Evolutionary conservation across 2,797 vertebrate species (phyloP).

Genomic region (Novumbra hubbsi): DNA sequence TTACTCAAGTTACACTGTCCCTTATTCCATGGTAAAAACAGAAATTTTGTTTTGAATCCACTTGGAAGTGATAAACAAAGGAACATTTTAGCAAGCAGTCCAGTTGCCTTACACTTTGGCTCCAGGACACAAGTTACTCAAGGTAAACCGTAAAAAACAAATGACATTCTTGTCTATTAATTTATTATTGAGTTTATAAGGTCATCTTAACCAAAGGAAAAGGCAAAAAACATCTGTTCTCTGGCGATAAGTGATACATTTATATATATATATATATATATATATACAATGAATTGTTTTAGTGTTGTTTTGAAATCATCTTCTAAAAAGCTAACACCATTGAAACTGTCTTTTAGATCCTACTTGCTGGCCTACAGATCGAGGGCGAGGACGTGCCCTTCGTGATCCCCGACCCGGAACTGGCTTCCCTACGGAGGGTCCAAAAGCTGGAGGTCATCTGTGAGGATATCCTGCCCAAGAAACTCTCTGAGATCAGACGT

Average conservation of each 20-base stretch:
- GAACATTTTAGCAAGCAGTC: too few species aligned
- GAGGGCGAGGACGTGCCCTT: constrained; percentile 63
- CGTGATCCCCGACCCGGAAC: constrained; percentile 83
- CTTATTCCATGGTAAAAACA: not conserved
- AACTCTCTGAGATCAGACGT: constrained; percentile 83
- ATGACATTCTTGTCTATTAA: not conserved
- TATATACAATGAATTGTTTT: not conserved
- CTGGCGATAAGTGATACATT: not conserved
- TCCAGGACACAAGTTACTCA: too few species aligned
- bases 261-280: too few species aligned
- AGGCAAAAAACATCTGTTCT: not conserved
- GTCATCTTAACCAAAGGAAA: not conserved
- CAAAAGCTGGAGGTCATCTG: constrained; percentile 79
- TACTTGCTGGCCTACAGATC: constrained; percentile 83
- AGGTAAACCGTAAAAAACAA: too few species aligned
- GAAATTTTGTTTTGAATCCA: not conserved
- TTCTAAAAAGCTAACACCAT: too few species aligned
- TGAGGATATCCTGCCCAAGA: constrained; percentile 86
- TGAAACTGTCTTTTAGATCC: constrained; percentile 74
- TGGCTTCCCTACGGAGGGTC: constrained; percentile 83
- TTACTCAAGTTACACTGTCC: not conserved
- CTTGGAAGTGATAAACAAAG: too few species aligned
- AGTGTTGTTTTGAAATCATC: not conserved
- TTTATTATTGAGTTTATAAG: not conserved
- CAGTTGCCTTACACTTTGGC: too few species aligned